phyloP scores from a whole-genome alignment of 2,888 invertebrate species.

The Germaria angustata region DNA sequence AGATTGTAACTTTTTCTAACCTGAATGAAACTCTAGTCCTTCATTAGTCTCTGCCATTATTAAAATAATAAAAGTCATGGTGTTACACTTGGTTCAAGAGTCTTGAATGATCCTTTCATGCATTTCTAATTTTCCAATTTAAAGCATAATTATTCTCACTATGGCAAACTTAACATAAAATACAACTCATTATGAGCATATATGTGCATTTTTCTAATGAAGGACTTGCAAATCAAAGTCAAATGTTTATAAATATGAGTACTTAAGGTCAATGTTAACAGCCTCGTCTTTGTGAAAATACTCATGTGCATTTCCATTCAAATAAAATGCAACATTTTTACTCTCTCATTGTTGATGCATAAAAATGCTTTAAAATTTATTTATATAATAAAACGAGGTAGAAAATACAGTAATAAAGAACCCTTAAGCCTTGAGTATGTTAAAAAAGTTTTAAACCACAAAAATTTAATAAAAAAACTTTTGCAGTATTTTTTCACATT shows the following conservation, averaged over 20 bases:
- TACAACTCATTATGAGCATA: not conserved
- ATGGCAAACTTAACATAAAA: not conserved
- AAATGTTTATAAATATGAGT: not conserved
- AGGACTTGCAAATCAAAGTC: constrained; percentile 27
- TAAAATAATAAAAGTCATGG: too few relatives aligned
- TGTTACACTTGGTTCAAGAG: too few relatives aligned
- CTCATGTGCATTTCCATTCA: not conserved
- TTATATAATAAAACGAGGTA: not conserved
- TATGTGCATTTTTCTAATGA: constrained; percentile 2
- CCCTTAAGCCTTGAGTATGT: constrained; percentile 24
- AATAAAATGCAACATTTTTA: constrained; percentile 35
- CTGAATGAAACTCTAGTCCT: too few relatives aligned
- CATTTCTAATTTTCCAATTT: not conserved
- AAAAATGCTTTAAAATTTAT: constrained; percentile 19
- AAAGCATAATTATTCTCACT: not conserved
- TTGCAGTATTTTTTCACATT: constrained; percentile 33
- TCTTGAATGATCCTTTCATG: too few relatives aligned
- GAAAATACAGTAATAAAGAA: not conserved
- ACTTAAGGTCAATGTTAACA: constrained; percentile 34
- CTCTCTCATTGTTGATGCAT: constrained; percentile 37
- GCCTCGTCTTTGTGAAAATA: constrained; percentile 17
- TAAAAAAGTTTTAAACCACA: constrained; percentile 50
- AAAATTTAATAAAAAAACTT: constrained; percentile 51
- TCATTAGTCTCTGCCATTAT: too few relatives aligned
- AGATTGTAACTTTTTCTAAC: too few relatives aligned